A percentile compares a stretch with the other conserved stretches of the same genome.
Evolutionary conservation across 2,113 vertebrate genomes (phyloP).

Genomic region (Muscicapa adusta): DNA sequence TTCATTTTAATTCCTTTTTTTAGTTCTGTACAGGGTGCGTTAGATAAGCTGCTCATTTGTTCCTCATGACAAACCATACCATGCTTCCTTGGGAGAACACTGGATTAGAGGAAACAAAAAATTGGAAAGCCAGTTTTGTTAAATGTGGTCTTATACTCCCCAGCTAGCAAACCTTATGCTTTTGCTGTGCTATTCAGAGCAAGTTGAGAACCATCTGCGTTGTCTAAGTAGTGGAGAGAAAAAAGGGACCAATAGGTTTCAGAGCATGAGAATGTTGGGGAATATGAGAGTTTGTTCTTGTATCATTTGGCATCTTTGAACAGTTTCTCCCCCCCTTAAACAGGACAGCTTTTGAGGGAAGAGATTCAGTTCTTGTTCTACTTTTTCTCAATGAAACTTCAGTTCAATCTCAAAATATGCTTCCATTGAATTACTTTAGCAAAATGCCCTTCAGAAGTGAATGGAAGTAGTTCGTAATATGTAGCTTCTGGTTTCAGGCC

Average conservation of each 20-base stretch:
- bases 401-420: background rate
- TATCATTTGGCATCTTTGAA: background rate
- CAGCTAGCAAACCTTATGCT: rapidly evolving
- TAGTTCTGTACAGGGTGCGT: rapidly evolving
- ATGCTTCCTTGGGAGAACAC: background rate
- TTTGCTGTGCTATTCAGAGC: background rate
- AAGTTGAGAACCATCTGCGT: background rate
- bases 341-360: background rate
- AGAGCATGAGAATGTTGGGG: background rate
- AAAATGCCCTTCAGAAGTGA: background rate
- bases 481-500: background rate
- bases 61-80: background rate
- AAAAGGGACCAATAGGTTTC: background rate
- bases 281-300: background rate
- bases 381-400: background rate
- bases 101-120: background rate
- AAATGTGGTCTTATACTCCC: background rate
- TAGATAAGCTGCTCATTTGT: background rate
- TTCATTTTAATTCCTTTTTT: background rate
- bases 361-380: background rate
- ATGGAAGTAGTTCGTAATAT: background rate
- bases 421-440: background rate
- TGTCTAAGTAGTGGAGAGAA: background rate
- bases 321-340: background rate
- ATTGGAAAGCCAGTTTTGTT: background rate